Conservation (phyloP, 2,797 vertebrate species). For the Lepidocolaptes lacrymiger region DNA sequence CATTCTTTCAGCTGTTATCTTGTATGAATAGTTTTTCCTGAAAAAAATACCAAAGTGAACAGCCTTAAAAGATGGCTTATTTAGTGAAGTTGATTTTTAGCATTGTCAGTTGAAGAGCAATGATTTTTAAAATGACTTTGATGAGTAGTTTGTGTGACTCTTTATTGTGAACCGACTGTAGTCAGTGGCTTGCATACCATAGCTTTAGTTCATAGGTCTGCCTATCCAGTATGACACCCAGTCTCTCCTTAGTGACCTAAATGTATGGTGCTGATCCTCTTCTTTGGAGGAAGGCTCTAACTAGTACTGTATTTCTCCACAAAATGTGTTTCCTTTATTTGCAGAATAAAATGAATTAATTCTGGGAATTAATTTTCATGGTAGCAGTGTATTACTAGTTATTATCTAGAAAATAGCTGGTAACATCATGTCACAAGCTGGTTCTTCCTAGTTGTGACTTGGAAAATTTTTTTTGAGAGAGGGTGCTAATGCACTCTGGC, state of each 20-base stretch:
- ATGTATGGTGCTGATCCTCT: not conserved
- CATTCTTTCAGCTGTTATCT: not conserved
- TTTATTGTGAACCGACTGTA: not conserved
- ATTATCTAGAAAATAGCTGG: not conserved
- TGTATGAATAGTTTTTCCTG: not conserved
- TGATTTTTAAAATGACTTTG: not conserved
- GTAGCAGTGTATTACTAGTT: not conserved
- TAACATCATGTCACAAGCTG: not conserved
- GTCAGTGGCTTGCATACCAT: not conserved
- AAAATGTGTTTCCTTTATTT: not conserved
- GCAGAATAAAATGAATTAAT: not conserved
- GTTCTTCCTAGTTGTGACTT: not conserved
- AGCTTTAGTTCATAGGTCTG: not conserved
- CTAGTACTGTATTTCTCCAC: not conserved
- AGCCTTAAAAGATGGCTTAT: not conserved
- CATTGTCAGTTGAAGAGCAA: not conserved
- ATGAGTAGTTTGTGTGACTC: not conserved
- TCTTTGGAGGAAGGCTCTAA: not conserved
- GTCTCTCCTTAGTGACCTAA: not conserved
- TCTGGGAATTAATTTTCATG: not conserved
- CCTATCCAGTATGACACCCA: not conserved
- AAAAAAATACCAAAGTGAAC: not conserved
- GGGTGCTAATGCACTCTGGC: not conserved
- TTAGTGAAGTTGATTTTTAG: not conserved
- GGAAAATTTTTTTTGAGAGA: not conserved